Percentiles rank a stretch among this genome's conserved stretches.
Evolutionary conservation across 2,888 invertebrate genomes (phyloP).

Genomic region (Ochropacha duplaris): DNA sequence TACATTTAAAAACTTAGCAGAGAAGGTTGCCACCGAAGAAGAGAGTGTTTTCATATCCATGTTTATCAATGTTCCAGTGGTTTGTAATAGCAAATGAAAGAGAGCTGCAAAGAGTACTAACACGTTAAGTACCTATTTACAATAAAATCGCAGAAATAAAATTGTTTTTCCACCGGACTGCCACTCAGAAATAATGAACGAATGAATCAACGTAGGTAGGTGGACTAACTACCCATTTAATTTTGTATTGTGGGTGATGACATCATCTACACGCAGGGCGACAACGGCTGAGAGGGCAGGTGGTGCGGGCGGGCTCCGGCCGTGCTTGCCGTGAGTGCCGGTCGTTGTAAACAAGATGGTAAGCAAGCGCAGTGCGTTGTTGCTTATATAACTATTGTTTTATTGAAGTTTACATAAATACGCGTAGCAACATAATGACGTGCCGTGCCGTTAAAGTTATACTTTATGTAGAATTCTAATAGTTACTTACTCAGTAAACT

Average conservation of each 20-base stretch:
- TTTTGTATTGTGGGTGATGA: background rate
- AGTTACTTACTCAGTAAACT: background rate
- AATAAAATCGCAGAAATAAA: background rate
- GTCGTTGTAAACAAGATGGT: too few relatives aligned
- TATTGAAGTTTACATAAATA: too few relatives aligned
- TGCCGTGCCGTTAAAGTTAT: too few relatives aligned
- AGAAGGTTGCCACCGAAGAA: conserved; percentile 64
- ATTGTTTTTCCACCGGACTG: background rate
- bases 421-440: too few relatives aligned
- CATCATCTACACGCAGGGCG: background rate
- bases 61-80: conserved; percentile 31
- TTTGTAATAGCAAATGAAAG: conserved; percentile 38
- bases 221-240: background rate
- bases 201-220: background rate
- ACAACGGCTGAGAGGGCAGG: background rate
- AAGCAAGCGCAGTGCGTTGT: too few relatives aligned
- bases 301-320: background rate
- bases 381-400: too few relatives aligned
- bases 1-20: conserved; percentile 79
- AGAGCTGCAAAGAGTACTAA: conserved; percentile 44
- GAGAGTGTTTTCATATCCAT: conserved; percentile 68
- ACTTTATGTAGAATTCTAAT: too few relatives aligned
- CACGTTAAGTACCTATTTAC: background rate
- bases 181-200: background rate
- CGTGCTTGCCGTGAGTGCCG: background rate